Evolutionary conservation across 2,113 vertebrate genomes (phyloP), one percentile per base, ranked within the genome.

Genomic region (Sterna hirundo): DNA sequence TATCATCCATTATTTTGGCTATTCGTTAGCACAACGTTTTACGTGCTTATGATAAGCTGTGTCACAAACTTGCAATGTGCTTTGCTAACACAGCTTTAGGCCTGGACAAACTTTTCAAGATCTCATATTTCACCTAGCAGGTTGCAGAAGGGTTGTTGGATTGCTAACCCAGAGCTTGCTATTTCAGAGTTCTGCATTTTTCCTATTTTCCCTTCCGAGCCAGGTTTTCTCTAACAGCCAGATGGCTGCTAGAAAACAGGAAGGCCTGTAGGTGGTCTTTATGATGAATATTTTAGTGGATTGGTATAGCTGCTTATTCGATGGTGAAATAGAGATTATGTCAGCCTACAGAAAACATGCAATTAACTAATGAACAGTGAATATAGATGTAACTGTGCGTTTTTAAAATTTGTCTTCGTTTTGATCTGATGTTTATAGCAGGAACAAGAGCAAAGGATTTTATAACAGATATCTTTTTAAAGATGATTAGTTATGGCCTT

Each of bases 241-340:
- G 94, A 96, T 92, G 95, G 96, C 26, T 96, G 38, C 42, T 94
- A 78, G 71, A 62, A 94, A 86, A 9, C 51, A 84, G n/a, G 38
- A 81, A 88, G n/a, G 47, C 25, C 42, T 70, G 75, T 94, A 88
- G 86, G 80, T 95, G 86, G 72, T 70, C 83, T 92, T 75, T 82
- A 34, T 91, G 80, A 95, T 76, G 91, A 92, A 92, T 91, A 86
- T 96, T 95, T 96, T 78, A 95, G 55, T 64, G 68, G 77, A 94
- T 64, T 75, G 64, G 32, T 96, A 47, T n/a, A 88, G 69, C 32
- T 86, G 47, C 69, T 86, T 95, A 55, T 86, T 64, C 7, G 2
- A 64, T 82, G 77, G 64, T 78, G 80, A 95, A 78, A 83, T 46
- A 94, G 30, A 66, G 30, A 94, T 66, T 70, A 34, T 52, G 26